Base-by-base conservation (phyloP, 2,797 vertebrate species). In the Gila robusta region DNA sequence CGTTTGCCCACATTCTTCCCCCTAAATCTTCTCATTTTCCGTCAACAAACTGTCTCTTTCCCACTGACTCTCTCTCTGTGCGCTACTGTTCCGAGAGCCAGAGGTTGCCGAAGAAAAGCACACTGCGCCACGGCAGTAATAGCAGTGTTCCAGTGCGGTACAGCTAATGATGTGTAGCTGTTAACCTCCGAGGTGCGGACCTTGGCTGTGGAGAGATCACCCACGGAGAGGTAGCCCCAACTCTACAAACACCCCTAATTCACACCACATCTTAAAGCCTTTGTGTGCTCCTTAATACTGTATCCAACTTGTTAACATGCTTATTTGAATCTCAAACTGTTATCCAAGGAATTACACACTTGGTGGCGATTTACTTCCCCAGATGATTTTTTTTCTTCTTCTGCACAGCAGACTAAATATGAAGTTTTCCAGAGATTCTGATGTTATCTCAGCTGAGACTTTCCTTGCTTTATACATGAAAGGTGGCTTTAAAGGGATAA, bases 1-100 rank as follows among this genome's bases (percentile, higher is more conserved):
- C 79, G 72, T 90, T 83, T 87, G 87, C 89, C 85, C 76, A 92
- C 91, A 87, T 84, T 82, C 77, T 32, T 1, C 76, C 92, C 93
- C 89, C 92, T 91, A 37, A 81, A 91, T 89, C 86, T 73, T 89
- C 49, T 86, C 72, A 84, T 87, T 88, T 80, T 89, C 92, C 90
- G 88, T 89, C 91, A 89, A 87, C 84, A 88, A 66, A 59, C 52
- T 11, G 23, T 73, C 52, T 71, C 59, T 28, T 28, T 28, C 87
- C 64, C 8, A 47, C 69, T 72, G 67, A 81, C 64, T 72, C 52
- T n/a, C 32, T 32, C 56, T 69, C 39, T 72, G 71, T 78, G 28
- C 1, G 67, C 85, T 84, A 82, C 71, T 88, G 72, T 86, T 80
- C 16, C 23, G 79, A 10, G 64, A 86, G 85, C 77, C 84, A 85